Base-by-base conservation (phyloP, 2,113 vertebrate species). In the Nycticorax nycticorax region DNA sequence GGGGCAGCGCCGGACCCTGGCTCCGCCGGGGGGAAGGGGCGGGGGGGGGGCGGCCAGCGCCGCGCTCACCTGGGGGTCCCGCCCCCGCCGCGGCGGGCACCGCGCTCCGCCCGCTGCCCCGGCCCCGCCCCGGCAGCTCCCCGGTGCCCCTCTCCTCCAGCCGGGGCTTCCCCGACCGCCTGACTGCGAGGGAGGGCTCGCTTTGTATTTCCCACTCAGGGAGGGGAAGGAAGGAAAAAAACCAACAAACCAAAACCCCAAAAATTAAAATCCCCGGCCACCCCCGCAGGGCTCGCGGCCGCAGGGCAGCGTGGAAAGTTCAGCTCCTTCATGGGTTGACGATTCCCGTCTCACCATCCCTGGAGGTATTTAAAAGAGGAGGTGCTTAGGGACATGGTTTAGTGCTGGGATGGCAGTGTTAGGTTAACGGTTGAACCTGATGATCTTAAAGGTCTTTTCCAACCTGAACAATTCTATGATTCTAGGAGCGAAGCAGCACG, bases 171-270 rank as follows among this genome's bases (percentile, higher is more conserved):
- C 59, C 60, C 39, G 24, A 14, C 64, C 9, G 23, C 68, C 35
- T 6, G 1, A 15, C 2, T 4, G 16, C 4, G 7, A 14, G 41
- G 53, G 1, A 26, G 20, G 9, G 6, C 33, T 17, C 63, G 1
- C 14, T 22, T 11, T 12, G 4, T 6, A 1, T 35, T 10, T 39
- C 33, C 47, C 47, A 2, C 41, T 18, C 33, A 21, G 60, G 33
- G 20, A 5, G 53, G 41, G 14, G 41, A 48, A 39, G 11, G 7
- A 20, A 10, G 47, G 5, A n/a, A 45, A 28, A 41, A 12, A 14
- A 32, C 3, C 9, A 8, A 20, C 15, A 50, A 50, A 50, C 24
- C 41, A 27, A 15, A 27, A 55, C 30, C 8, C 10, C 2, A 18
- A 55, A 55, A 20, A 53, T 12, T 10, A n/a, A n/a, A 62, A 22